phyloP scores from a whole-genome alignment of 2,888 invertebrate genomes.

The Thecocarcelia acutangulata region DNA sequence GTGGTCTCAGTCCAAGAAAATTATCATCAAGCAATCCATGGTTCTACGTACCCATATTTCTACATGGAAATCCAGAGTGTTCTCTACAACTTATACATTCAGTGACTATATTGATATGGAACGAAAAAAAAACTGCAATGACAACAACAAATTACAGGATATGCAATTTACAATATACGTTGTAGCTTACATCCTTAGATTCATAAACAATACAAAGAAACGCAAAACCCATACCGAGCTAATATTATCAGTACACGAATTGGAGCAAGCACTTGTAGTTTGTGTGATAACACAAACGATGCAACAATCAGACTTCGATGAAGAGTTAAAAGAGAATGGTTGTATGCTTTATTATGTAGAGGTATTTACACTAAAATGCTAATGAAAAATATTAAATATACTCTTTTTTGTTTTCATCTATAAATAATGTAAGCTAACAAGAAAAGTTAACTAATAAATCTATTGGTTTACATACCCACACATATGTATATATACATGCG shows the following conservation, averaged over 20 bases:
- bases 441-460: too few species aligned
- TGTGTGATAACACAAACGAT: neutral
- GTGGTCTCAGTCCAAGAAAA: neutral
- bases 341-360: too few species aligned
- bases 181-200: neutral
- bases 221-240: neutral
- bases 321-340: too few species aligned
- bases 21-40: neutral
- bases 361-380: too few species aligned
- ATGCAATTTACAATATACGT: neutral
- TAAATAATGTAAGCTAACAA: too few species aligned
- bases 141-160: too few species aligned
- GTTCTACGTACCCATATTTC: neutral
- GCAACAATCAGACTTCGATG: too few species aligned
- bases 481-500: too few species aligned
- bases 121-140: neutral
- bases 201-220: neutral
- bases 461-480: too few species aligned
- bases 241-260: neutral
- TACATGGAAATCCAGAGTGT: neutral
- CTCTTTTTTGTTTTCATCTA: too few species aligned
- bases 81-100: neutral
- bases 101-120: neutral
- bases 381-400: too few species aligned
- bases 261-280: neutral